Base-by-base conservation (phyloP, 2,888 invertebrate genomes). In the Caenorhabditis uteleia region DNA sequence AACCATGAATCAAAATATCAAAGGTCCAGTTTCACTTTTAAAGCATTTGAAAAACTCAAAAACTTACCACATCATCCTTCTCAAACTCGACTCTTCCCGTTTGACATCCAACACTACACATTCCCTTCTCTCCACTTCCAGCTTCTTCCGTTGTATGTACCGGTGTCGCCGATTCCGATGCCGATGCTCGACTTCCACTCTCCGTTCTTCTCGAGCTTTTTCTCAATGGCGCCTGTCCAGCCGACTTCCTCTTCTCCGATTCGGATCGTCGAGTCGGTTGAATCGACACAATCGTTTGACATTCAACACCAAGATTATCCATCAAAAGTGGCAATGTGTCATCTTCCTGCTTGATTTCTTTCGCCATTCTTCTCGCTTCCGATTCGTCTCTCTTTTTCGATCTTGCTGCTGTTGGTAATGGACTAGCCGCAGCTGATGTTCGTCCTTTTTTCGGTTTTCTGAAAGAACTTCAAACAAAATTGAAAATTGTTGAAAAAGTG, bases 51-150 rank as follows among this genome's bases (percentile, higher is more conserved):
- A 45, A 55, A 3, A 61, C 33, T 2, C 34, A 2, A 16, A 55
- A 18, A 2, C 23, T n/a, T n/a, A 68, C 44, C 29, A 50, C 34
- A 14, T 68, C 68, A 27, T 65, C 59, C 21, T 56, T 47, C 1
- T 68, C 61, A 18, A 68, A 45, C 2, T 64, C 64, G 0, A 64
- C 40, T 8, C 53, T 27, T 10, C 33, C 16, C 20, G 56, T 56
- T 34, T 64, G 64, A 1, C 36, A 18, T 18, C 25, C 56, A 8
- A 46, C n/a, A 12, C 49, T 33, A 14, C 45, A 40, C 5, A 31
- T 12, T 7, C 34, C 18, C 12, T 46, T 31, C 18, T 39, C 20
- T 7, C 33, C 21, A 6, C 20, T 4, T 10, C n/a, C 6, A 14
- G 44, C 6, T 23, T 21, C 20, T 6, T 21, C n/a, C 2, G 27